These are phyloP conservation scores for Philereme transversata DNA, from an alignment of 2,888 invertebrate genomes.

Conservation along the genomic window DNA sequence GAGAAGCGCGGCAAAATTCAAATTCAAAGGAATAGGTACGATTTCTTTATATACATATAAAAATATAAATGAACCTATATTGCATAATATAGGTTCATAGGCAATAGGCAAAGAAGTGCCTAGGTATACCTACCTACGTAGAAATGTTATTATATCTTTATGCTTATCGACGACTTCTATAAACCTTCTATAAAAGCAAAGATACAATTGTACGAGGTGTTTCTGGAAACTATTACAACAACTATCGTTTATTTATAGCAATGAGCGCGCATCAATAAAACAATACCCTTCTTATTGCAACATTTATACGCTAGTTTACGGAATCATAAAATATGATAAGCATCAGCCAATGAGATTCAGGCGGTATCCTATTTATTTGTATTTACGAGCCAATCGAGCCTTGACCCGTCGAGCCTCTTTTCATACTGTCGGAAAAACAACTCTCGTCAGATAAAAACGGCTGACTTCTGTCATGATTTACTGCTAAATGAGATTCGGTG, in stretches of 20 bases:
- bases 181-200: neutral
- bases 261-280: constrained; percentile 49
- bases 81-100: too few species aligned
- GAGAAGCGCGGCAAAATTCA: too few species aligned
- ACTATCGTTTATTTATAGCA: constrained; percentile 24
- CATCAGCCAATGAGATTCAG: constrained; percentile 72
- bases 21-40: too few species aligned
- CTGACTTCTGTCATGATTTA: constrained; percentile 53
- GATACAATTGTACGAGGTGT: neutral
- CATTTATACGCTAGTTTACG: constrained; percentile 67
- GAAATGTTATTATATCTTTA: too few species aligned
- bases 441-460: constrained; percentile 57
- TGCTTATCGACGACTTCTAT: too few species aligned
- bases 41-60: too few species aligned
- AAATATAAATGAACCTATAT: too few species aligned
- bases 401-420: constrained; percentile 38
- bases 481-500: constrained; percentile 49
- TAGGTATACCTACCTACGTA: too few species aligned
- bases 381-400: constrained; percentile 74
- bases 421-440: constrained; percentile 58
- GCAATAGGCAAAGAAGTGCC: too few species aligned
- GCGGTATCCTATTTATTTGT: constrained; percentile 74
- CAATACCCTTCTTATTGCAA: constrained; percentile 61
- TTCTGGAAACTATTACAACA: constrained; percentile 27
- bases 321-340: constrained; percentile 78